Base-by-base conservation (phyloP, 2,888 invertebrate genomes). In the Pachydiplax longipennis region DNA sequence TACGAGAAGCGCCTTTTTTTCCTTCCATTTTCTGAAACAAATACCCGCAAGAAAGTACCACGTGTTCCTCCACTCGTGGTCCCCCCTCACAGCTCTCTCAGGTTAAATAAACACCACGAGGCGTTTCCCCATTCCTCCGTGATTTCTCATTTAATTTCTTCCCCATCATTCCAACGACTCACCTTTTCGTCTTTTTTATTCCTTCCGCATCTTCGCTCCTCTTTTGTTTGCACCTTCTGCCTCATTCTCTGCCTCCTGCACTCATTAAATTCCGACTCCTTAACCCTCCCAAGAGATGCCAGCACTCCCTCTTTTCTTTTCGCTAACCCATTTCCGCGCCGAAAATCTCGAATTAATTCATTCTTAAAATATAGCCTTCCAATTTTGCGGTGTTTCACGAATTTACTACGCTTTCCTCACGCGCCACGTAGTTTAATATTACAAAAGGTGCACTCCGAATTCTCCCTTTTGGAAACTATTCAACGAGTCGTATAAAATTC, bases 201-300 rank as follows among this genome's bases (percentile, higher is more conserved):
- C 65, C 12, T n/a, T 22, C 65, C 65, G 25, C 65, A 18, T 22
- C 25, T 25, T 65, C 65, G 65, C 22, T 65, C 22, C n/a, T 25
- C 61, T 8, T n/a, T 61, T n/a, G 18, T n/a, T 61, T 61, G 18
- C 61, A 48, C 90, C 73, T 35, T 48, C 44, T 53, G 15, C 53
- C 73, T 65, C 37, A 48, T 81, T 90, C 65, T 82, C 61, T 44
- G 61, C 81, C 37, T 53, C 48, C 31, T 91, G 40, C 90, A 31
- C 44, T 83, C 91, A 44, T 44, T 44, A 44, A 44, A 44, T 90
- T 65, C 90, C 40, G 35, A 87, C 81, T 44, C 90, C 90, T 87
- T 90, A 91, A n/a, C 87, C 80, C 18, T 73, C 81, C 91, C 48
- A 22, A 15, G 65, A 25, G n/a, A 22, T 65, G 8, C 2, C 12